A percentile compares a stretch with the other conserved stretches of the same genome.
phyloP scores from a whole-genome alignment of 2,888 invertebrate species.

The Dasypolia templi region DNA sequence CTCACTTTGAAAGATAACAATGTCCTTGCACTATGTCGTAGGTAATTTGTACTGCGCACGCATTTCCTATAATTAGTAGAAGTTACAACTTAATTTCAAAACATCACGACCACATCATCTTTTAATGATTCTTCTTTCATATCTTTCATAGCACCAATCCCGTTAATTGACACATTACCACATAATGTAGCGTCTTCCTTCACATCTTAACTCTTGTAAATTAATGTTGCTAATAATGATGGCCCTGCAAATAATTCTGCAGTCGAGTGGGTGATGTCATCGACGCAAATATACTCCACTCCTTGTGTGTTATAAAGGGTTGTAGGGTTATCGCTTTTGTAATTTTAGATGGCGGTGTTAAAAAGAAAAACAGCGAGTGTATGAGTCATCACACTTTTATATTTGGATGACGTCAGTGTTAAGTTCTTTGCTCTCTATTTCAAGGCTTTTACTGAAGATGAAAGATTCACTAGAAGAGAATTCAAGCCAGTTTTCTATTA shows the following conservation, averaged over 20 bases:
- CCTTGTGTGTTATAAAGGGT: constrained; percentile 56
- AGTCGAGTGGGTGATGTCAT: constrained; percentile 83
- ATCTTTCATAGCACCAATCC: constrained; percentile 23
- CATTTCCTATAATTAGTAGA: constrained; percentile 9
- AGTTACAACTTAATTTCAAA: not conserved
- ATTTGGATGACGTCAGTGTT: constrained; percentile 28
- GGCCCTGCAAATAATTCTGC: constrained; percentile 77
- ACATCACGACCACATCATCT: constrained; percentile 11
- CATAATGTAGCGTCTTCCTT: constrained; percentile 14
- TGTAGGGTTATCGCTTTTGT: constrained; percentile 62
- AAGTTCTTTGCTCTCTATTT: constrained; percentile 7
- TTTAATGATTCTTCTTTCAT: not conserved
- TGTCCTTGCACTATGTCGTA: not conserved
- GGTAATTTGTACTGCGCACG: not conserved
- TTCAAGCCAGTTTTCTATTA: not conserved
- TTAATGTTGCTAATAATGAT: constrained; percentile 70
- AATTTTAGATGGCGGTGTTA: constrained; percentile 43
- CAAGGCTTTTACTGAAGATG: constrained; percentile 3
- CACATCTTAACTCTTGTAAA: constrained; percentile 54
- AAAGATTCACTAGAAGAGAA: not conserved
- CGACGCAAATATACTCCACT: constrained; percentile 65
- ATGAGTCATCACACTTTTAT: constrained; percentile 26
- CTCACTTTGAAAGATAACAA: constrained; percentile 10
- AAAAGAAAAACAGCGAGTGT: constrained; percentile 41
- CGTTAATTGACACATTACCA: constrained; percentile 42